Evolutionary conservation across 2,113 vertebrate genomes (phyloP).

Genomic region (Lanius ludovicianus): DNA sequence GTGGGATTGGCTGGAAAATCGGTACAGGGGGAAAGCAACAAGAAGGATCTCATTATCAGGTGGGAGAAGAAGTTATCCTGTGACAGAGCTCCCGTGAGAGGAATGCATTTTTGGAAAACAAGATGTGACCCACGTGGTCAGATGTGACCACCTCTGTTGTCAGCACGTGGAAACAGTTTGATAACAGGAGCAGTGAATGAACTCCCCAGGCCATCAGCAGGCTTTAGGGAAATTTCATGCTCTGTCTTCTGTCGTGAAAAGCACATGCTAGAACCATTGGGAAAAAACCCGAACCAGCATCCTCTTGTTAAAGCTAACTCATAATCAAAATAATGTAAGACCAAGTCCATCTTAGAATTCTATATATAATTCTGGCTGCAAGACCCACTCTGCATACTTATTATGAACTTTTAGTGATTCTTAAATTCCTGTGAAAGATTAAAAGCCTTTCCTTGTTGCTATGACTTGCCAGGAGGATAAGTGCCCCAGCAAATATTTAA

Average conservation of each 20-base stretch:
- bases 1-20: background rate
- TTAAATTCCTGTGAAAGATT: background rate
- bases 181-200: background rate
- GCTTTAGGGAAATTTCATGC: background rate
- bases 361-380: background rate
- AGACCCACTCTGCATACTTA: background rate
- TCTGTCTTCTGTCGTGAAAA: background rate
- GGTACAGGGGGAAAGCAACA: background rate
- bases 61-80: background rate
- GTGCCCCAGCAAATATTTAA: background rate
- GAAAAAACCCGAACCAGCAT: rapidly evolving
- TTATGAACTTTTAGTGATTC: background rate
- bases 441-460: background rate
- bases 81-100: background rate
- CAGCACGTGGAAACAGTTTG: background rate
- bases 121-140: background rate
- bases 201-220: background rate
- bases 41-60: background rate
- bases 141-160: background rate
- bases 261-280: background rate
- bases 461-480: background rate
- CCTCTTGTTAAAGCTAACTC: background rate
- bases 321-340: background rate
- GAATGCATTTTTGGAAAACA: background rate
- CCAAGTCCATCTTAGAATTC: background rate